Percentiles rank a stretch among this genome's conserved stretches.
These are phyloP conservation scores for Drosophila atroscutellata DNA, from an alignment of 2,888 invertebrate species.

Conservation along the genomic window DNA sequence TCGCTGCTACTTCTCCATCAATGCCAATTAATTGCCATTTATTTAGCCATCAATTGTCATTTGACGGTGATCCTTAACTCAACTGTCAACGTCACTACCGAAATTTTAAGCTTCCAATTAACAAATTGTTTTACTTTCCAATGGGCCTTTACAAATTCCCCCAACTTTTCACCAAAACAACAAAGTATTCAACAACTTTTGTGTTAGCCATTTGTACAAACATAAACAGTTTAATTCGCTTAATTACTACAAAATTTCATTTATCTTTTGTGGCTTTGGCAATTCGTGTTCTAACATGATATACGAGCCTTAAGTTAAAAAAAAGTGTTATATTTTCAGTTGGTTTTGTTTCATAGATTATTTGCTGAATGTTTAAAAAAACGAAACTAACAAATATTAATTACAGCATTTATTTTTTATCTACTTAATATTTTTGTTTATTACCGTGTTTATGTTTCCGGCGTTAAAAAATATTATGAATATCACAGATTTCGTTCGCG, in stretches of 20 bases:
- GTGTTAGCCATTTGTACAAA: neutral
- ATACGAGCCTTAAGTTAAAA: neutral
- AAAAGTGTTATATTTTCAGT: fast-evolving
- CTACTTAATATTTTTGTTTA: neutral
- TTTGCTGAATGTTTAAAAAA: neutral
- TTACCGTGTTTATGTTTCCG: neutral
- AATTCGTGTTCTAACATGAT: neutral
- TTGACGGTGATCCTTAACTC: constrained; percentile 28
- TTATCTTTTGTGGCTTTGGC: neutral
- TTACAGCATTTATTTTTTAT: neutral
- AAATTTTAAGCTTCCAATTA: constrained; percentile 50
- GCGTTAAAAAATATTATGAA: neutral
- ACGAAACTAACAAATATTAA: neutral
- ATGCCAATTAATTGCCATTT: constrained; percentile 75
- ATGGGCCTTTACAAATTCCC: neutral
- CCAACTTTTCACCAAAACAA: neutral
- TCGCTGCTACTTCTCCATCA: constrained; percentile 51
- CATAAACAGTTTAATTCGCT: constrained; percentile 11
- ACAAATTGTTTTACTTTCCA: constrained; percentile 48
- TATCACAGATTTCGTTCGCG: neutral
- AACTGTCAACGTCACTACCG: constrained; percentile 33
- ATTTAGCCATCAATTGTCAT: constrained; percentile 71
- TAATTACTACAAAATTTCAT: constrained; percentile 12
- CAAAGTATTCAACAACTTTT: constrained; percentile 6
- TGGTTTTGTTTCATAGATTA: neutral